Base-by-base conservation (phyloP, 2,797 vertebrate genomes). In the Amphiprion clarkii region DNA sequence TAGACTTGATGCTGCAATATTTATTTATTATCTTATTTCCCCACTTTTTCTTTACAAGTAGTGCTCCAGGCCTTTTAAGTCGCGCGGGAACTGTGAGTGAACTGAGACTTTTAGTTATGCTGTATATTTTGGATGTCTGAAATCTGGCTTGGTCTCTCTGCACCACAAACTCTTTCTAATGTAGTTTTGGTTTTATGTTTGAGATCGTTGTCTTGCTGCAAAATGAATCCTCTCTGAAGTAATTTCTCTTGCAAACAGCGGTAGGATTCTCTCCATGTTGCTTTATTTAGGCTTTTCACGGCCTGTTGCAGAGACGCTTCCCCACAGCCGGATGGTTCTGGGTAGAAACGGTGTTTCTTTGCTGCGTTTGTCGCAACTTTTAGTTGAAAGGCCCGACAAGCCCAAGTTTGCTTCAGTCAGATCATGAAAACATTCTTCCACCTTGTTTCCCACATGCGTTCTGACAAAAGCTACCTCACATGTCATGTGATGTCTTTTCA, bases 401-500 rank as follows among this genome's bases (percentile, higher is more conserved):
- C 63, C 4, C 39, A 0, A 25, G 53, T 51, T 77, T 39, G 12
- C 39, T 52, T 51, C 70, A 58, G 23, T 73, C 6, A 29, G 12
- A 31, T 54, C 29, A 4, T 46, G 39, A 12, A 19, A 68, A 64
- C 6, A 11, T 23, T 64, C 46, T 66, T 62, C 46, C 58, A 49
- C 52, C 33, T 48, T 3, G 40, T 74, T 82, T 78, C 48, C 31
- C 51, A 23, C 66, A 52, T 48, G 29, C n/a, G 14, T 59, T 76
- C 33, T 59, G 31, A 27, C 17, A 40, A 23, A 57, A 33, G 11
- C 44, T 2, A 29, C 57, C 61, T 62, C 58, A 71, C 52, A 36
- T 78, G 67, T 71, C 40, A 71, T 71, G 68, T 78, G 57, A 78
- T 40, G 1, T 52, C 52, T 59, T 65, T 63, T 82, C 39, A 42